Conservation (phyloP, 1,140 invertebrate genomes). For the Bombyx mandarina region DNA sequence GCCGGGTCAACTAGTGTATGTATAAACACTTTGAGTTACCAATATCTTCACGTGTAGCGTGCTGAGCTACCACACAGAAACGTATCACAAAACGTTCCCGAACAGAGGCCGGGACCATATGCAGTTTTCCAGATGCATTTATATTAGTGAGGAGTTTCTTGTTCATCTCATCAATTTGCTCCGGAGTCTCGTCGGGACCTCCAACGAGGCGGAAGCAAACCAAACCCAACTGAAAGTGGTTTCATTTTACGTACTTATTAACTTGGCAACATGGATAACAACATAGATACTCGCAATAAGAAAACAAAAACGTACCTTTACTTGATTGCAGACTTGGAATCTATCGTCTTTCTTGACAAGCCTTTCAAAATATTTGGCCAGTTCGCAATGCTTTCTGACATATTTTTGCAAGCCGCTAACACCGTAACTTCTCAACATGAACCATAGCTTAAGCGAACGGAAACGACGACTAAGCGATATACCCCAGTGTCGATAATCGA, state of each 20-base stretch:
- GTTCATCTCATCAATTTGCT: constrained; percentile 80
- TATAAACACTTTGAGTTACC: constrained; percentile 62
- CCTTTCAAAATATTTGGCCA: constrained; percentile 94
- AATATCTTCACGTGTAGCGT: constrained; percentile 91
- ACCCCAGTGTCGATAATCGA: constrained; percentile 99
- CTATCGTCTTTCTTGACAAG: constrained; percentile 87
- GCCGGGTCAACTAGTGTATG: too few species aligned
- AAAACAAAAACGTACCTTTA: constrained; percentile 79
- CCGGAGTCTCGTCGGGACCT: constrained; percentile 73
- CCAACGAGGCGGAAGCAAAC: constrained; percentile 91
- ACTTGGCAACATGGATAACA: not conserved
- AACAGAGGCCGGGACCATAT: constrained; percentile 96
- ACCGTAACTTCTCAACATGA: constrained; percentile 94
- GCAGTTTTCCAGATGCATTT: constrained; percentile 96
- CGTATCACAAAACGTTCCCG: constrained; percentile 94
- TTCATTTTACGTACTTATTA: not conserved
- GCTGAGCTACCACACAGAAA: constrained; percentile 95
- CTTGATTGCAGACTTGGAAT: constrained; percentile 96
- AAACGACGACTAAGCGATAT: constrained; percentile 95
- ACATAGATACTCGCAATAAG: not conserved
- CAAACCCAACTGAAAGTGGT: constrained; percentile 77
- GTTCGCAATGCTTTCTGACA: constrained; percentile 90
- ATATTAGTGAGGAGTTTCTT: constrained; percentile 94
- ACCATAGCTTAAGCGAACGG: constrained; percentile 96
- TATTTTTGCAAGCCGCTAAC: constrained; percentile 94